phyloP scores from a whole-genome alignment of 2,888 invertebrate species.

The Pristionchus exspectatus region DNA sequence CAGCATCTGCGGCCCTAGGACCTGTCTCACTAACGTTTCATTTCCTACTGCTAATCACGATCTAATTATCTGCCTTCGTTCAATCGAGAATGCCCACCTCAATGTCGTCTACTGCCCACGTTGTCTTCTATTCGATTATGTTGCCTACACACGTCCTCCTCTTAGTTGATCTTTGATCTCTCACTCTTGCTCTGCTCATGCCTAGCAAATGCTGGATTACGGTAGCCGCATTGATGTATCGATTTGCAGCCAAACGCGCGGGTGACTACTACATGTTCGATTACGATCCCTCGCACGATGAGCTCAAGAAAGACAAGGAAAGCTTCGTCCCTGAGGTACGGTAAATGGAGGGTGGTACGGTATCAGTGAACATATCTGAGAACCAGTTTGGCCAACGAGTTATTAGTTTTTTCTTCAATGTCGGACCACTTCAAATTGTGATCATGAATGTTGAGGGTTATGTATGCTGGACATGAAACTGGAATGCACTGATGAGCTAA shows the following conservation, averaged over 20 bases:
- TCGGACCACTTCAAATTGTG: too few species aligned
- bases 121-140: slow-evolving; percentile 27
- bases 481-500: too few species aligned
- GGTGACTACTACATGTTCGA: slow-evolving; percentile 99
- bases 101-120: background rate
- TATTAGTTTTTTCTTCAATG: too few species aligned
- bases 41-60: background rate
- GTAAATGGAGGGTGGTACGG: background rate
- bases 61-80: background rate
- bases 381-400: background rate
- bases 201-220: background rate
- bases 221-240: background rate
- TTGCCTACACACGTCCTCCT: slow-evolving; percentile 46
- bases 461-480: too few species aligned
- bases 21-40: slow-evolving; percentile 30
- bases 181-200: slow-evolving; percentile 46
- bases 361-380: too few species aligned
- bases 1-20: background rate
- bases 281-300: slow-evolving; percentile 82
- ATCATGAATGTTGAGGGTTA: too few species aligned
- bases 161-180: slow-evolving; percentile 53
- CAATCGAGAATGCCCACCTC: background rate
- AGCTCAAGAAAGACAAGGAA: slow-evolving; percentile 71
- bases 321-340: slow-evolving; percentile 75
- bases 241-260: slow-evolving; percentile 90